Conservation (phyloP, 2,888 invertebrate species). For the Drosophila rellima region DNA sequence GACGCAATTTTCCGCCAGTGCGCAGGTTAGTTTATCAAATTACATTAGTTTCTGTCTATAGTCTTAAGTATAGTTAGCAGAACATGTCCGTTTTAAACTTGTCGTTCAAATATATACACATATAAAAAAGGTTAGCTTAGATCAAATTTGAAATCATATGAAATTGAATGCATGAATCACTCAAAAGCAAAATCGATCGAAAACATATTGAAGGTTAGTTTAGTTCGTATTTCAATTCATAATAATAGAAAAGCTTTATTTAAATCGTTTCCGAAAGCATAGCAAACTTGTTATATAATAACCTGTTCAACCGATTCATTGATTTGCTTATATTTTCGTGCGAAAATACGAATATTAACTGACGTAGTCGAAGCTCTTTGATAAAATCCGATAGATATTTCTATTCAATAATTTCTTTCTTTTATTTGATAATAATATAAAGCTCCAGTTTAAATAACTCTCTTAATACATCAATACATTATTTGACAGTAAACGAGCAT, state of each 20-base stretch:
- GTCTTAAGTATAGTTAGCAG: neutral
- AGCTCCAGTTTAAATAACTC: neutral
- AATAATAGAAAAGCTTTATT: neutral
- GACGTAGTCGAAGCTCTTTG: neutral
- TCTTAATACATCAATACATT: neutral
- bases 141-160: too few relatives aligned
- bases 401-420: neutral
- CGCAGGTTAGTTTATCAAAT: slow-evolving; percentile 66
- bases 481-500: neutral
- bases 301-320: neutral
- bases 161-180: neutral
- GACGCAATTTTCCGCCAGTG: slow-evolving; percentile 73
- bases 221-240: neutral
- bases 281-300: neutral
- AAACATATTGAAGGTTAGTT: neutral
- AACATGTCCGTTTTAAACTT: too few relatives aligned
- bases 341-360: neutral
- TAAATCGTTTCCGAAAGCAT: neutral
- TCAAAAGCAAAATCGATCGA: neutral
- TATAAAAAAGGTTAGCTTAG: too few relatives aligned
- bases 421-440: neutral
- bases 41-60: slow-evolving; percentile 11
- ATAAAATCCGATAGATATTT: neutral
- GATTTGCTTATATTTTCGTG: neutral
- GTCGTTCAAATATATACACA: too few relatives aligned